Evolutionary conservation across 2,113 vertebrate genomes (phyloP).

Genomic region (Corythaixoides concolor): DNA sequence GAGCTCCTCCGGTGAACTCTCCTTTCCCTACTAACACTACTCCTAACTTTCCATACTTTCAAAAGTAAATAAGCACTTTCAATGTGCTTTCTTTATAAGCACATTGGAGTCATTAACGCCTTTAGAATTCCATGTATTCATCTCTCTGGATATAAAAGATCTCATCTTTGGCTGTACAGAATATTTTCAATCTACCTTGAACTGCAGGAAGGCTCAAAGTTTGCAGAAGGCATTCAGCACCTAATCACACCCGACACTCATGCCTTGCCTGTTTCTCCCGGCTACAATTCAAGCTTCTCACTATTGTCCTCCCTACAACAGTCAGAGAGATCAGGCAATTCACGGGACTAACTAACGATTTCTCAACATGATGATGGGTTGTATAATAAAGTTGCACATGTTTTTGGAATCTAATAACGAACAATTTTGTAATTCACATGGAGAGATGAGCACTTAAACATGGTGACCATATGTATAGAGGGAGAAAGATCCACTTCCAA

Average conservation of each 20-base stretch:
- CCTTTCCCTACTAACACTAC: neutral
- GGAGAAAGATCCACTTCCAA: neutral
- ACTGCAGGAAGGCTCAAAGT: neutral
- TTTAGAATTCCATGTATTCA: neutral
- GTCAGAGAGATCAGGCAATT: neutral
- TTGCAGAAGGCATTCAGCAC: neutral
- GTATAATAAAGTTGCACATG: neutral
- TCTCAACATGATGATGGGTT: neutral
- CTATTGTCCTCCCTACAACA: neutral
- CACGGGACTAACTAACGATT: neutral
- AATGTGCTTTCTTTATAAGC: conserved; percentile 5
- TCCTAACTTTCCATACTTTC: neutral
- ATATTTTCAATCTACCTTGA: neutral
- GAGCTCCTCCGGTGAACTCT: neutral
- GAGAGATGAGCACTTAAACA: neutral
- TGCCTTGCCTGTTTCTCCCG: neutral
- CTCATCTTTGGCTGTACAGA: neutral
- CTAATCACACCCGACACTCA: fast-evolving
- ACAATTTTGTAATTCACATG: neutral
- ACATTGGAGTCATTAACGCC: neutral
- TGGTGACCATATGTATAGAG: neutral
- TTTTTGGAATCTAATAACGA: neutral
- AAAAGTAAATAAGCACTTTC: conserved; percentile 52
- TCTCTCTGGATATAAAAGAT: neutral
- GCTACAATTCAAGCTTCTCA: neutral